These are phyloP conservation scores for Philonicus albiceps DNA, from an alignment of 2,888 invertebrate genomes.

Conservation along the genomic window DNA sequence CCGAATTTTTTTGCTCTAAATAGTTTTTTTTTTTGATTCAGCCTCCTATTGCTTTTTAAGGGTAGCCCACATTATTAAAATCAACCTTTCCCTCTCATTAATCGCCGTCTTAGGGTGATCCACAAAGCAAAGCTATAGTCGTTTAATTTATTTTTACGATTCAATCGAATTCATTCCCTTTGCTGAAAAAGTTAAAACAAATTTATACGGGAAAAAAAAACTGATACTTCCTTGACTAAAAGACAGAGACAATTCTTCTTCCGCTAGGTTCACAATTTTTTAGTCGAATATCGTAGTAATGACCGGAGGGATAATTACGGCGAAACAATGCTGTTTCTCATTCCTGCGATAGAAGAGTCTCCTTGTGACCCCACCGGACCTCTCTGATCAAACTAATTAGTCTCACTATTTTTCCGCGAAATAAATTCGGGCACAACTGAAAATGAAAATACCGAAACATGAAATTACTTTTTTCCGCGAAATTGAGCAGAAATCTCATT, in stretches of 20 bases:
- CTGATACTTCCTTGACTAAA: background rate
- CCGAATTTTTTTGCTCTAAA: background rate
- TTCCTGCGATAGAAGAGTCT: background rate
- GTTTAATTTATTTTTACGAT: background rate
- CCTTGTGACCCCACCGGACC: background rate
- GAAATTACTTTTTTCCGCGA: slow-evolving; percentile 45
- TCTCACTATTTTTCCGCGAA: slow-evolving; percentile 9
- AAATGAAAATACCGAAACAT: slow-evolving; percentile 38
- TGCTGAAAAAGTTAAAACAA: background rate
- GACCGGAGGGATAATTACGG: background rate
- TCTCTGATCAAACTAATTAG: slow-evolving; percentile 16
- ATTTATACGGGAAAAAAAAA: background rate
- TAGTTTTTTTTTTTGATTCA: too few relatives aligned
- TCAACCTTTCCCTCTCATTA: background rate
- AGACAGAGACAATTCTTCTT: background rate
- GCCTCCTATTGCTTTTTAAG: background rate
- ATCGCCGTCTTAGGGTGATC: background rate
- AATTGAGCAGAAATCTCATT: slow-evolving; percentile 44
- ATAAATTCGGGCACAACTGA: background rate
- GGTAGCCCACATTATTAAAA: background rate
- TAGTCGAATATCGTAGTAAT: background rate
- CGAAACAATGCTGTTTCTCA: background rate
- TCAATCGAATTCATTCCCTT: background rate
- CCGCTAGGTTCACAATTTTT: background rate
- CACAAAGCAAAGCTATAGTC: background rate